phyloP scores from a whole-genome alignment of 1,140 invertebrate species.

The Propsilocerus akamusi region DNA sequence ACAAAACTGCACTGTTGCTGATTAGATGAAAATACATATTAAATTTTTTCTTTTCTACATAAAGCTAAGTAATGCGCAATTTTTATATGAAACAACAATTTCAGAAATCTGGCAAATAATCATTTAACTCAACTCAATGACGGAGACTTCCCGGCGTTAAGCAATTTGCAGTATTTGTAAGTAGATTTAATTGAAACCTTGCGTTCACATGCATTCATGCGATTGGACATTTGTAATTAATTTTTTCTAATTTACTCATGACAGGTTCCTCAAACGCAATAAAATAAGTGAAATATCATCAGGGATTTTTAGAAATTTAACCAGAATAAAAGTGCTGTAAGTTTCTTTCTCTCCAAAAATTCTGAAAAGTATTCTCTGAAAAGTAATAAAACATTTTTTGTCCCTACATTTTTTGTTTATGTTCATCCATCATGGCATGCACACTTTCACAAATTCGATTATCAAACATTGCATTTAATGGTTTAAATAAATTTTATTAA shows the following conservation, averaged over 20 bases:
- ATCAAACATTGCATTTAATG: conserved; percentile 11
- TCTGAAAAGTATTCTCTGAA: too few relatives aligned
- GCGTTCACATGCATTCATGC: neutral
- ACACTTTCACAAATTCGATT: too few relatives aligned
- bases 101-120: conserved; percentile 49
- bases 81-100: conserved; percentile 16
- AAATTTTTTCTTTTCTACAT: too few relatives aligned
- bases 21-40: too few relatives aligned
- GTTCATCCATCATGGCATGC: too few relatives aligned
- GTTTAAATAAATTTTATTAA: conserved; percentile 10
- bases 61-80: neutral
- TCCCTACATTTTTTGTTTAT: too few relatives aligned
- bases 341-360: too few relatives aligned
- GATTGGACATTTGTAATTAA: neutral
- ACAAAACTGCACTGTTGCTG: too few relatives aligned
- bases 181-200: conserved; percentile 20
- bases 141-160: conserved; percentile 36
- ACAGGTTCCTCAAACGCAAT: conserved; percentile 47
- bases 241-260: conserved; percentile 1
- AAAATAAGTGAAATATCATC: conserved; percentile 40
- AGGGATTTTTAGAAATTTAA: conserved; percentile 41
- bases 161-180: conserved; percentile 44
- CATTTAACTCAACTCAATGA: conserved; percentile 37
- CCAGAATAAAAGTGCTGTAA: conserved; percentile 47
- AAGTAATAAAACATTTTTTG: too few relatives aligned